Base-by-base conservation (phyloP, 2,888 invertebrate species). In the Hetaerina titia region DNA sequence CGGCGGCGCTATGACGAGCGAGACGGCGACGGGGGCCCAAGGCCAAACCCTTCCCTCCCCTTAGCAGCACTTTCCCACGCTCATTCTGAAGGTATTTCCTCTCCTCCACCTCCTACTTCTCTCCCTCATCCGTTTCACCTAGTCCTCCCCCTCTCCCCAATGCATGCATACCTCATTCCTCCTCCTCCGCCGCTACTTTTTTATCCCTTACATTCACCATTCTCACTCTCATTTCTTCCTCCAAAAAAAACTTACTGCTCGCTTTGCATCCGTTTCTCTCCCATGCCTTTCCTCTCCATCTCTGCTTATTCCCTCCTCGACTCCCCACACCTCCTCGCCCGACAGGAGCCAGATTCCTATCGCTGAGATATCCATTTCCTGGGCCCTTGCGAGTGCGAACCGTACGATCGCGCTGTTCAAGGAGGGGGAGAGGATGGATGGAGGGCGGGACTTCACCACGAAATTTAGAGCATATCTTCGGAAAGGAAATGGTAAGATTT, bases 61-160 rank as follows among this genome's bases (percentile, higher is more conserved):
- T 81, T 81, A 90, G n/a, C 81, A 81, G n/a, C 25, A 81, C 81
- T 81, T 89, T 90, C 90, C 90, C 90, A 90, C 90, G 90, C 63
- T 90, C 90, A 60, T 57, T 63, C 90, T 60, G 31, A 31, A 90
- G 90, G 90, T 63, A 90, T 90, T 90, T 90, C 90, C 89, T 89
- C 89, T 45, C 58, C 57, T 22, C 57, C 57, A 19, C 57, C 89
- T 89, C 89, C n/a, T 57, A 17, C n/a, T 60, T 45, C 89, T 89
- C 58, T 89, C 56, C 25, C 25, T 63, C 31, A 63, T 63, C 17
- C 90, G 90, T 31, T 25, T 90, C 90, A 90, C 90, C 90, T 90
- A 63, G 31, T 31, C 25, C 57, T 25, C 17, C 25, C 63, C 89
- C 90, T 25, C 31, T n/a, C 60, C 60, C 57, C 60, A 63, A 25